Base-by-base conservation (phyloP, 2,113 vertebrate genomes). In the Oncorhynchus kisutch region DNA sequence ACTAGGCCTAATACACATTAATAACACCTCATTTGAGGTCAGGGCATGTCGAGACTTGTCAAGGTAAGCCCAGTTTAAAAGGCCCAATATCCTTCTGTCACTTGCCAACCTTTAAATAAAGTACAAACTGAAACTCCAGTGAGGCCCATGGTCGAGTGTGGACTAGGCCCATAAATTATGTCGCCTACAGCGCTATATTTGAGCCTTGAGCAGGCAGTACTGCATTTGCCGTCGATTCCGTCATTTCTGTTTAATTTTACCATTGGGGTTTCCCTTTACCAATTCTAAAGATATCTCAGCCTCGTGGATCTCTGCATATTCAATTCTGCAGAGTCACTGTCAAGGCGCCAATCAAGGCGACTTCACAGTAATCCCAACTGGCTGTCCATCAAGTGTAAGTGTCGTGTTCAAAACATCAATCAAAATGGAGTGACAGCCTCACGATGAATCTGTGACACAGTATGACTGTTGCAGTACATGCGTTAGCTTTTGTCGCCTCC, bases 401-500 rank as follows among this genome's bases (percentile, higher is more conserved):
- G 31, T 29, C 69, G 2, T 49, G 1, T 66, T 4, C 64, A 66
- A 27, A 66, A 13, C 9, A 4, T 45, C 39, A 45, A 8, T 9
- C 60, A 62, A 24, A 62, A 11, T 62, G 7, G 60, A 5, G 11
- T 13, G 22, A 25, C 24, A 66, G 8, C 22, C 1, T 66, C n/a
- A 29, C 22, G 12, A 14, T 66, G 7, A 11, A 64, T 22, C 60
- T 25, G 60, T 22, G 24, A 25, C 27, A 39, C 6, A 27, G 39
- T 20, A n/a, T 60, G n/a, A 2, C 29, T 18, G 12, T 34, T 16
- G 22, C 18, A 22, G 34, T 22, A 13, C 0, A 80, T 71, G 3
- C 14, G n/a, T 74, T 67, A 70, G 11, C 11, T 24, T 80, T 59
- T 86, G 80, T 71, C 79, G 84, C 80, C 91, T 29, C 77, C 90